phyloP scores from a whole-genome alignment of 2,797 vertebrate genomes.

The Oceanodroma leucorhoa region DNA sequence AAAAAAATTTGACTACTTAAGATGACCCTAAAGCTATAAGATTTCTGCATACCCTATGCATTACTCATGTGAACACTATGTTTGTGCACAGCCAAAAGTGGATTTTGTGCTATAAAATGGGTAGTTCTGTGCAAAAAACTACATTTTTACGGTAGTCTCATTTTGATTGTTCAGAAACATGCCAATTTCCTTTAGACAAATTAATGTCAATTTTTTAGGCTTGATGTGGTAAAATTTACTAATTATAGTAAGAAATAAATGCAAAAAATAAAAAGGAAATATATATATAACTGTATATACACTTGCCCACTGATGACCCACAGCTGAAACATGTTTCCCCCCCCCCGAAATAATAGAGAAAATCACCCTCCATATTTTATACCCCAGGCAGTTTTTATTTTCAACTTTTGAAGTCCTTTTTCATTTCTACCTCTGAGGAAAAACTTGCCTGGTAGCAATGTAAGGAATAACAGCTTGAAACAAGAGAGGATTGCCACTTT shows the following conservation, averaged over 20 bases:
- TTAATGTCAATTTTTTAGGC: not conserved
- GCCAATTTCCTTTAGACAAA: not conserved
- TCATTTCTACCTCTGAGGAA: not conserved
- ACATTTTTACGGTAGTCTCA: not conserved
- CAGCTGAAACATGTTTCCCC: not conserved
- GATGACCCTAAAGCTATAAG: not conserved
- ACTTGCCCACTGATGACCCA: not conserved
- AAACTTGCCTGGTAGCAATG: not conserved
- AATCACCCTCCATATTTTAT: not conserved
- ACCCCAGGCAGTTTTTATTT: not conserved
- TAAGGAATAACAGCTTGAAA: not conserved
- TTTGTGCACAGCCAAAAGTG: not conserved
- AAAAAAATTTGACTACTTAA: not conserved
- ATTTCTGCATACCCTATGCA: not conserved
- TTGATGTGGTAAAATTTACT: not conserved
- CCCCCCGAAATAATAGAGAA: not conserved
- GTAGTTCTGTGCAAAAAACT: not conserved
- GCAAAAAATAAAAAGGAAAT: not conserved
- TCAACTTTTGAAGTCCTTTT: not conserved
- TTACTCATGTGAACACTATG: not conserved
- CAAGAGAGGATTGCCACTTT: not conserved
- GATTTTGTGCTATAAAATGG: not conserved
- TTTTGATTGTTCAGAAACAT: not conserved
- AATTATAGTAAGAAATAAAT: not conserved
- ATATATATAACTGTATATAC: not conserved